Percentiles rank a stretch among this genome's conserved stretches.
Evolutionary conservation across 2,113 vertebrate species (phyloP).

Genomic region (Thymallus thymallus): DNA sequence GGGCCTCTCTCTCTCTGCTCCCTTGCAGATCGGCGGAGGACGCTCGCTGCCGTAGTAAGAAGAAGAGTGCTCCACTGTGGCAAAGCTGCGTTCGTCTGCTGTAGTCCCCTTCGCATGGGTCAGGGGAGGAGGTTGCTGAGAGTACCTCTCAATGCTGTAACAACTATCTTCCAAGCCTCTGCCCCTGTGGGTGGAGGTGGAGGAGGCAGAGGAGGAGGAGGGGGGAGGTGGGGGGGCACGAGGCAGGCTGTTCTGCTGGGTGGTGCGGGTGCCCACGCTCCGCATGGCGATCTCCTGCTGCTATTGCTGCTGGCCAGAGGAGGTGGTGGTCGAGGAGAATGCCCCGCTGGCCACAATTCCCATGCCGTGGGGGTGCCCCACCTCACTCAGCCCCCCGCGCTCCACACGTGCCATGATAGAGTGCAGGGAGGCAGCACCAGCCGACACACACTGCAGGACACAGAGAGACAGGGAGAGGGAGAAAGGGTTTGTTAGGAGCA

Average conservation of each 20-base stretch:
- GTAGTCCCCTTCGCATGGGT: slow-evolving; percentile 39
- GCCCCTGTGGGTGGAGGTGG: slow-evolving; percentile 4
- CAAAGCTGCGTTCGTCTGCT: slow-evolving; percentile 39
- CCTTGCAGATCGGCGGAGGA: not conserved
- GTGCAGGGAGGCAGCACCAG: slow-evolving; percentile 51
- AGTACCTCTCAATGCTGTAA: slow-evolving; percentile 56
- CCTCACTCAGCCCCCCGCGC: slow-evolving; percentile 68
- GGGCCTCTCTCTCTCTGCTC: slow-evolving; percentile 56
- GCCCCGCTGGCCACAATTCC: slow-evolving; percentile 83
- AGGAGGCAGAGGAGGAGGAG: slow-evolving; percentile 17
- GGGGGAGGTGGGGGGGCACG: slow-evolving; percentile 29
- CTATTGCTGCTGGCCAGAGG: slow-evolving; percentile 54
- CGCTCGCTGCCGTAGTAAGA: slow-evolving; percentile 23
- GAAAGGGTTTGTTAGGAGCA: not conserved
- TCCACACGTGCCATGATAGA: slow-evolving; percentile 76
- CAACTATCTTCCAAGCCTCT: slow-evolving; percentile 36
- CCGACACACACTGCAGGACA: slow-evolving; percentile 38
- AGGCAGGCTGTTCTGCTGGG: slow-evolving; percentile 43
- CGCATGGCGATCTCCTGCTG: slow-evolving; percentile 85
- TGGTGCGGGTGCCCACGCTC: slow-evolving; percentile 80
- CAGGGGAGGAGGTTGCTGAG: slow-evolving; percentile 17
- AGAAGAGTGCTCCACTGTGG: slow-evolving; percentile 5
- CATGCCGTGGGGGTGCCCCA: slow-evolving; percentile 72
- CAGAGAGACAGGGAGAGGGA: not conserved
- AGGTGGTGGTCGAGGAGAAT: slow-evolving; percentile 36